Evolutionary conservation across 2,113 vertebrate genomes (phyloP).

Genomic region (Cyanistes caeruleus): DNA sequence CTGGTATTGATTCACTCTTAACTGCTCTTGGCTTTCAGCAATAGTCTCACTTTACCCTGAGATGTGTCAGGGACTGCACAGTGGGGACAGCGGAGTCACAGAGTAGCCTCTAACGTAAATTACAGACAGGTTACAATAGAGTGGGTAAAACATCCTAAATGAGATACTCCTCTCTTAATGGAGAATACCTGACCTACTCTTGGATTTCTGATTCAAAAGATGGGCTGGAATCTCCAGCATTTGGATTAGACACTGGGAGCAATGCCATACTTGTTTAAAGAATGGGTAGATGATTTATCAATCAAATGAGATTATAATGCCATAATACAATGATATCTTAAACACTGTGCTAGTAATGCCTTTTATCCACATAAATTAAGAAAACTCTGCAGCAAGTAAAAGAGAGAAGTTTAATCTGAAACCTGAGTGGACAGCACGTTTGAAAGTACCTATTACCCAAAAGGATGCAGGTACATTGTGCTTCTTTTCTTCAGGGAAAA

Average conservation of each 20-base stretch:
- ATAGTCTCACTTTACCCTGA: not conserved
- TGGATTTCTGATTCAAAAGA: not conserved
- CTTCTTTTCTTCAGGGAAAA: not conserved
- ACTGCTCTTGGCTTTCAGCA: not conserved
- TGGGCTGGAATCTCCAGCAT: not conserved
- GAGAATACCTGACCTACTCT: not conserved
- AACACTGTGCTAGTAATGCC: not conserved
- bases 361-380: not conserved
- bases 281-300: not conserved
- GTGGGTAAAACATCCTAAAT: not conserved
- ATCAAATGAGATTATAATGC: not conserved
- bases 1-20: not conserved
- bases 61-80: not conserved
- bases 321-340: not conserved
- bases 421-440: not conserved
- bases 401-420: not conserved
- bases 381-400: not conserved
- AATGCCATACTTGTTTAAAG: not conserved
- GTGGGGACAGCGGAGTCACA: not conserved
- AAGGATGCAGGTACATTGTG: not conserved
- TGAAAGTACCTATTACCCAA: not conserved
- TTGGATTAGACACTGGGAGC: not conserved
- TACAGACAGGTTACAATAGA: not conserved
- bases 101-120: not conserved
- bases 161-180: not conserved